Evolutionary conservation across 2,113 vertebrate species (phyloP), one percentile per base, ranked within the genome.

Genomic region (Silurus asotus): DNA sequence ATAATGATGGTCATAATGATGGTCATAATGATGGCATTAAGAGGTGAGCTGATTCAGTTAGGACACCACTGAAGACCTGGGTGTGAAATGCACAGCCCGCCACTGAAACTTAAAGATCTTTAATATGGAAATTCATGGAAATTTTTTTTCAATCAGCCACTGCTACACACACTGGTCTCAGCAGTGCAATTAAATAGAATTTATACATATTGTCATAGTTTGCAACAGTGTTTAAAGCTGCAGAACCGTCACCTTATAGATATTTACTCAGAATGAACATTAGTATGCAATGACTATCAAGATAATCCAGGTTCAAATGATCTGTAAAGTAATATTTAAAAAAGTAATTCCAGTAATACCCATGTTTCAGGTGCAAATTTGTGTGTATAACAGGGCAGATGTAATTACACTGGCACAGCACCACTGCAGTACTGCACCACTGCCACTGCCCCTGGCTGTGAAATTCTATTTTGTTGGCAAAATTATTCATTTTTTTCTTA

Each of bases 401-500:
- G 25, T 79, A 59, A 79, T 61, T 59, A 79, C 58, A 49, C 45
- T n/a, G 59, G 59, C 59, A 64, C 25, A 45, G 78, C 58, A 48
- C 56, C 28, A 81, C 70, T 19, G 74, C 62, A n/a, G 20, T 65
- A 9, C 23, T 15, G 74, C 74, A 53, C 49, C 74, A 25, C 49
- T 49, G 49, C 74, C 20, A 55, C 23, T 55, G 74, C 49, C 8
- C 2, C 53, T 56, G 25, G 77, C 55, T 79, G 15, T 6, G 77
- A 59, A 59, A 78, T 58, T 4, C 75, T 76, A 15, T 67, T 83
- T 65, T 77, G 76, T 51, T 59, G 28, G 25, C 53, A 8, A 58
- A 78, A 78, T 11, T 17, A 59, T 78, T 83, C 23, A 19, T 83
- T 76, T 76, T 65, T 87, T 37, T 2, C 49, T 55, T 59, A 67